A percentile compares a stretch with the other conserved stretches of the same genome.
Conservation (phyloP, 2,113 vertebrate genomes). For the Triplophysa rosa region DNA sequence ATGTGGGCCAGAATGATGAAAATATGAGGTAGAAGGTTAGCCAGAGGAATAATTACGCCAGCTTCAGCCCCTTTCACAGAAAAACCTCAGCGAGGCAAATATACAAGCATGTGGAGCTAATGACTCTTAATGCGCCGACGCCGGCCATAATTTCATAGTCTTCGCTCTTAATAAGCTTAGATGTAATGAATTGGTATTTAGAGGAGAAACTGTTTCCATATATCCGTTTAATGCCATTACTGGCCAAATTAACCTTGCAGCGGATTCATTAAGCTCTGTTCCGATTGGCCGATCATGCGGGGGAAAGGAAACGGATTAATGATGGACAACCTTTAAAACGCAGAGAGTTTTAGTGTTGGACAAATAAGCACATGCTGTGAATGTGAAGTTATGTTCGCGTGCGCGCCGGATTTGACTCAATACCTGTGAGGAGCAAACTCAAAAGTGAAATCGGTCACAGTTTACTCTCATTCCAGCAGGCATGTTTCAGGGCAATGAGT, state of each 20-base stretch:
- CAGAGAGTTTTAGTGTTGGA: conserved; percentile 50
- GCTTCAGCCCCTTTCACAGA: conserved; percentile 73
- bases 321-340: conserved; percentile 73
- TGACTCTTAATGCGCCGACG: conserved; percentile 87
- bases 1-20: conserved; percentile 55
- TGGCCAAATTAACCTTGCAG: conserved; percentile 98
- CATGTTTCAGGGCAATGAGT: too few species aligned
- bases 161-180: conserved; percentile 94
- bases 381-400: conserved; percentile 6
- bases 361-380: conserved; percentile 28
- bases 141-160: conserved; percentile 94
- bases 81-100: conserved; percentile 67
- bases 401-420: too few species aligned
- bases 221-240: conserved; percentile 98
- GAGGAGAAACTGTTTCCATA: conserved; percentile 86
- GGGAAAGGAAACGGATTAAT: conserved; percentile 82
- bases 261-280: conserved; percentile 99
- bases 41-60: conserved; percentile 67
- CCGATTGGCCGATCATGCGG: conserved; percentile 93
- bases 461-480: too few species aligned
- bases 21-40: conserved; percentile 61
- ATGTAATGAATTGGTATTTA: conserved; percentile 99
- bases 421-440: too few species aligned
- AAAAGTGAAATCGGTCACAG: too few species aligned
- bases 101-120: conserved; percentile 62